These are phyloP conservation scores for human (Homo sapiens) DNA, from an alignment of 2,113 vertebrate species.

Conservation along the genomic window GRCh38 chr20:25074001-25074500, in stretches of 20 bases:
- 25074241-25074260: not conserved
- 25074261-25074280: not conserved
- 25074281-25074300: not conserved
- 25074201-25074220: not conserved
- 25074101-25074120: not conserved
- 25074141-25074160: not conserved
- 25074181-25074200: not conserved
- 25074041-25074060: not conserved
- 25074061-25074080: not conserved
- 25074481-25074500: not conserved
- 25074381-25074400: not conserved
- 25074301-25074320: not conserved
- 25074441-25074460: not conserved
- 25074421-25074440: not conserved
- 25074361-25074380: not conserved
- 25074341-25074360: rapidly evolving
- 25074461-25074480: not conserved
- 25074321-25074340: not conserved
- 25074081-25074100: not conserved
- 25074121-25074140: not conserved
- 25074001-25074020: not conserved
- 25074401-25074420: not conserved
- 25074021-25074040: not conserved
- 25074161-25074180: not conserved
- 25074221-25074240: not conserved